Base-by-base conservation (phyloP, 2,113 vertebrate genomes). In the Ptilorrhoa leucosticta region DNA sequence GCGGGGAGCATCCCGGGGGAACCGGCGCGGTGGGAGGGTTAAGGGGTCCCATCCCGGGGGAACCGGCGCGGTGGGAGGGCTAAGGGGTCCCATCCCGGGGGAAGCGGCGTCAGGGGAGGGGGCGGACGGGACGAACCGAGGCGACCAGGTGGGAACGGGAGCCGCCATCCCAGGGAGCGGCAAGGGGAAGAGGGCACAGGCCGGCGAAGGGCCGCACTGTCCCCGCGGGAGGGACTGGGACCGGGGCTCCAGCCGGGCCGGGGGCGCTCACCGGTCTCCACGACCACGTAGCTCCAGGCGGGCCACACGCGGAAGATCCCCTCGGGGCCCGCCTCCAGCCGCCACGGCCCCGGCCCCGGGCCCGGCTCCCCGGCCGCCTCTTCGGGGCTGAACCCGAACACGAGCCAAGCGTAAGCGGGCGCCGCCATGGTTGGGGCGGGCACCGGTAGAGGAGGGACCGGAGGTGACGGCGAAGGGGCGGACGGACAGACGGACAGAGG, bases 251-350 rank as follows among this genome's bases (percentile, higher is more conserved):
- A 51, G 71, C 26, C 26, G 51, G 63, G 54, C 84, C 33, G n/a
- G 20, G 50, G 35, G 13, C 23, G 30, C 97, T 97, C 94, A 97
- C 97, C 92, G 58, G 94, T 97, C 87, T 97, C 28, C 39, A 96
- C 14, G 11, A 96, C 97, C 6, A 95, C 92, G 93, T 97, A 98
- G 93, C 98, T 98, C 98, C 98, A 98, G 69, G 97, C 77, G 2
- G 98, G 96, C 77, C 95, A 95, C 44, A 98, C 89, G 14, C 68
- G 66, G 53, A 53, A 13, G 31, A 96, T 12, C 0, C 26, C 64
- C 44, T 5, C 92, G 40, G 88, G 60, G 13, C 39, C 69, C 11
- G 56, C 33, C 40, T 88, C 70, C 69, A 37, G 50, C 27, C 71
- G 76, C 48, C 78, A 58, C 23, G 79, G 70, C 11, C n/a, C 68